phyloP scores from a whole-genome alignment of 2,113 vertebrate species.

The Spizaetus ornatus region DNA sequence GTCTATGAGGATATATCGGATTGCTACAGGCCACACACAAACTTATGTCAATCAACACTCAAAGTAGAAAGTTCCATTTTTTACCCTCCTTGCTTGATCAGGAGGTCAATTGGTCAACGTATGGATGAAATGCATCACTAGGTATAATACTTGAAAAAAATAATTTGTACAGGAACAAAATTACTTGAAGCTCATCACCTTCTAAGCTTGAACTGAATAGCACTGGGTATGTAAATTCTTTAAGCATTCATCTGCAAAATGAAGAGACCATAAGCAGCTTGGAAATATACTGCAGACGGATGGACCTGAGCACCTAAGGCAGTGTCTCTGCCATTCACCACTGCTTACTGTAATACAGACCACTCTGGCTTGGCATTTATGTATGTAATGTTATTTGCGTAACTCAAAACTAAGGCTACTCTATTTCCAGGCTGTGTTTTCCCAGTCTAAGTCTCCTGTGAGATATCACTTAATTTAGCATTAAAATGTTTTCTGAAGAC shows the following conservation, averaged over 20 bases:
- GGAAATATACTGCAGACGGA: background rate
- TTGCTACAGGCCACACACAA: background rate
- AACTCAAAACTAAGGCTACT: background rate
- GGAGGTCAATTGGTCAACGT: background rate
- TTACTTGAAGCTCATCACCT: background rate
- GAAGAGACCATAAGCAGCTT: background rate
- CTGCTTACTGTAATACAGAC: background rate
- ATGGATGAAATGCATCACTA: background rate
- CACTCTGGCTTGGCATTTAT: background rate
- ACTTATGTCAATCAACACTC: background rate
- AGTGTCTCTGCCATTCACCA: fast-evolving
- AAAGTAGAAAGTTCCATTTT: background rate
- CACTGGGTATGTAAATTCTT: background rate
- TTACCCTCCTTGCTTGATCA: background rate
- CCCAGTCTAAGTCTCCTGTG: background rate
- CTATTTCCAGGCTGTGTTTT: background rate
- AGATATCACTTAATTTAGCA: background rate
- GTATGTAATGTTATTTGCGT: background rate
- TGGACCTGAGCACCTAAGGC: background rate
- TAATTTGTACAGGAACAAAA: background rate
- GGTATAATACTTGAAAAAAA: background rate
- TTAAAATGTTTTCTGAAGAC: background rate
- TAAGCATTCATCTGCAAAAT: background rate
- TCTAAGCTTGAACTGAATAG: background rate
- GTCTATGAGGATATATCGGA: background rate